Evolutionary conservation across 2,888 invertebrate species (phyloP).

Genomic region (Tupiocoris notatus): DNA sequence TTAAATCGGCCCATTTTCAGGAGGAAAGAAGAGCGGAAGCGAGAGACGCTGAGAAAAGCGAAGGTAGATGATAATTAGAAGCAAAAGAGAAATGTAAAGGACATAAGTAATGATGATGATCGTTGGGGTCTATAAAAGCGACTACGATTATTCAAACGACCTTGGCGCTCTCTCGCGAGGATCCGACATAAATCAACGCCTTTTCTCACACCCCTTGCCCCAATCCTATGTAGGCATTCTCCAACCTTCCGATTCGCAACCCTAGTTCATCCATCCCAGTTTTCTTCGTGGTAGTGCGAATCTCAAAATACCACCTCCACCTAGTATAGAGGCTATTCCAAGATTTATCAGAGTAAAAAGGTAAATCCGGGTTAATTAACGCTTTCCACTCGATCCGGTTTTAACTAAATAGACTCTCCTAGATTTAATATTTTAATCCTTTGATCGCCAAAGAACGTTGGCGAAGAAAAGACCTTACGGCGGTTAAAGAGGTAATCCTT

Average conservation of each 20-base stretch:
- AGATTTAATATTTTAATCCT: slow-evolving; percentile 25
- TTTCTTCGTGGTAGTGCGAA: not conserved
- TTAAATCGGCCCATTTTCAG: not conserved
- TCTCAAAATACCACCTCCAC: not conserved
- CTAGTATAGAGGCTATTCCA: not conserved
- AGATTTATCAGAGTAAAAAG: slow-evolving; percentile 23
- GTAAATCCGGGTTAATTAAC: slow-evolving; percentile 34
- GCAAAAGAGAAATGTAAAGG: slow-evolving; percentile 31
- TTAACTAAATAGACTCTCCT: slow-evolving; percentile 11
- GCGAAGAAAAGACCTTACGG: not conserved
- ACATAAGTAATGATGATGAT: slow-evolving; percentile 43
- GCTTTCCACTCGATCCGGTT: slow-evolving; percentile 20
- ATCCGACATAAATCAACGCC: slow-evolving; percentile 24
- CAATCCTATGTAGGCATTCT: too few relatives aligned
- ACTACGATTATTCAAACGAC: slow-evolving; percentile 39
- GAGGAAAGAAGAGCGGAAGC: not conserved
- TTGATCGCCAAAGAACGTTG: too few relatives aligned
- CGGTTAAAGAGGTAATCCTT: not conserved
- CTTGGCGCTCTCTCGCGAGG: slow-evolving; percentile 28
- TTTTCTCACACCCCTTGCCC: slow-evolving; percentile 9
- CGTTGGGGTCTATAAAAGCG: slow-evolving; percentile 15
- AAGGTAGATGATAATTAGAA: slow-evolving; percentile 20
- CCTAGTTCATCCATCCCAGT: slow-evolving; percentile 1
- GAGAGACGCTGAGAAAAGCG: not conserved
- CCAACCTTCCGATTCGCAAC: too few relatives aligned